Base-by-base conservation (phyloP, 2,888 invertebrate species). In the Epicampocera succincta region DNA sequence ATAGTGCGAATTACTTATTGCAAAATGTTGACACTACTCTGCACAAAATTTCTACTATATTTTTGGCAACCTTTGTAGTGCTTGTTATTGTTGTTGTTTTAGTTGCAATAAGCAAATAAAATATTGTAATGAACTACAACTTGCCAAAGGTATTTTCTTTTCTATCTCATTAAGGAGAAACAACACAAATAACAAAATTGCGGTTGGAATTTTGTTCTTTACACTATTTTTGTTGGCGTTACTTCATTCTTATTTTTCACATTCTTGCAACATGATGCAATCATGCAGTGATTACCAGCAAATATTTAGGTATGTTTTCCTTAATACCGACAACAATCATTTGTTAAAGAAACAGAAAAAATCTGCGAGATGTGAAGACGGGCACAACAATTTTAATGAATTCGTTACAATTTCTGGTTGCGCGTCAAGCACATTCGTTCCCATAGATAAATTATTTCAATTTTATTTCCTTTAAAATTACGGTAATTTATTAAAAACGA, bases 91-190 rank as follows among this genome's bases (percentile, higher is more conserved):
- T 65, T 50, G 44, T 40, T 66, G 72, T 33, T 33, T 33, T 33
- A 8, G 8, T 3, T 77, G 29, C 29, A 25, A 58, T 21, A 29
- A 50, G 52, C 25, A 50, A 63, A 46, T 60, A 65, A 71, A 72
- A 52, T 56, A 19, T 69, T 71, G 66, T 78, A 78, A 78, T 78
- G 78, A 74, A 82, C 66, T 78, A 60, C 52, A 56, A 61, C 54
- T 63, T 75, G 78, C 78, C 74, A 78, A 82, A 78, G 80, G 74
- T 78, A 74, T 82, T 75, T 78, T n/a, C n/a, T n/a, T 78, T 82
- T 72, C 75, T 74, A 65, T 78, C 78, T 82, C 78, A 82, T 82
- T 82, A 78, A 71, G 77, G 78, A 52, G 63, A 54, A 66, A 69
- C 69, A 74, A 77, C 50, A 77, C 19, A 46, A 17, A 74, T 54